These are phyloP conservation scores for Caenorhabditis brenneri DNA, from an alignment of 1,140 invertebrate genomes.

Conservation along the genomic window DNA sequence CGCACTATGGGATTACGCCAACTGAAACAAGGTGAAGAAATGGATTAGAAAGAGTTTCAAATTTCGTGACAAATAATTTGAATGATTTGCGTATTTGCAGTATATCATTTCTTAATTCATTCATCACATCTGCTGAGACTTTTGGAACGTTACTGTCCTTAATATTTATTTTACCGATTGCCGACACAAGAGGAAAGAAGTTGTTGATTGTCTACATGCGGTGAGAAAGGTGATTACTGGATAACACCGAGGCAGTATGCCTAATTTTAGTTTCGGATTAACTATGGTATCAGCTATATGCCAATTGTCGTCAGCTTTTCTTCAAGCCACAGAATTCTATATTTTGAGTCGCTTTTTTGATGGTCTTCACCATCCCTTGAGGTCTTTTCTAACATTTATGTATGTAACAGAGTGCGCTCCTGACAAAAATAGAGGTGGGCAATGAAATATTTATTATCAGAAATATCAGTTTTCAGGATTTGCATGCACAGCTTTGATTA, in stretches of 20 bases:
- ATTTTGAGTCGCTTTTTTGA: background rate
- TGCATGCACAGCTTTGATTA: background rate
- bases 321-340: background rate
- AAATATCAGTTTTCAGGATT: background rate
- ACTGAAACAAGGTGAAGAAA: background rate
- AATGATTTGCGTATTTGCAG: background rate
- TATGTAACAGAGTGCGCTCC: background rate
- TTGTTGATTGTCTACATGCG: background rate
- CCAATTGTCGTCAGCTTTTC: background rate
- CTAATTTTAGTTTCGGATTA: background rate
- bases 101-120: background rate
- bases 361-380: background rate
- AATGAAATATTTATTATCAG: background rate
- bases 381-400: background rate
- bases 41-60: background rate
- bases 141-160: background rate
- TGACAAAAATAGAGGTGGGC: background rate
- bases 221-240: too few relatives aligned
- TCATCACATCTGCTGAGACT: background rate
- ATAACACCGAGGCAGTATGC: too few relatives aligned
- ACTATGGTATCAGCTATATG: background rate
- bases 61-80: background rate
- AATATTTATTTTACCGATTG: background rate
- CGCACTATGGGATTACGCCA: background rate
- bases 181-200: background rate